A percentile compares a stretch with the other conserved stretches of the same genome.
These are phyloP conservation scores for Euura lappo DNA, from an alignment of 1,140 invertebrate species.

Conservation along the genomic window DNA sequence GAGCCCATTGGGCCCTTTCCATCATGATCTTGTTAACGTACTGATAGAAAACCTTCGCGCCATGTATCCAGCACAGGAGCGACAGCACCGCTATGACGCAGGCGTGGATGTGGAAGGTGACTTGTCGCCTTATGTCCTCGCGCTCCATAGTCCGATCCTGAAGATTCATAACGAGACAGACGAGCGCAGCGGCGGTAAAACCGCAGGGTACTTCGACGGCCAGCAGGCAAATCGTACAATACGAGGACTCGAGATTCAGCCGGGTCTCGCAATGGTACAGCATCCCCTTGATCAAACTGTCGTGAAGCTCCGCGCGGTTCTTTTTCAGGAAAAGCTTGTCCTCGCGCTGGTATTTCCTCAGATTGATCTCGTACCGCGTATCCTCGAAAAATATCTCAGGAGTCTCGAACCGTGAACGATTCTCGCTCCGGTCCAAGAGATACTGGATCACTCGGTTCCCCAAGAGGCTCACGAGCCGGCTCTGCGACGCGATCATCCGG, in stretches of 20 bases:
- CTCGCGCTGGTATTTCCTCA: constrained; percentile 45
- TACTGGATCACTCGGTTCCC: constrained; percentile 63
- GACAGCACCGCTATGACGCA: constrained; percentile 64
- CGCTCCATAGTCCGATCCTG: constrained; percentile 59
- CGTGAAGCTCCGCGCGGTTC: constrained; percentile 60
- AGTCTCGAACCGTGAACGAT: constrained; percentile 55
- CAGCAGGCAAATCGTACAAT: constrained; percentile 61
- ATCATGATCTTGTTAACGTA: constrained; percentile 64
- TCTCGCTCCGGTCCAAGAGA: constrained; percentile 62
- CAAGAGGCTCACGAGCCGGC: constrained; percentile 56
- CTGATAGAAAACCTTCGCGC: constrained; percentile 61
- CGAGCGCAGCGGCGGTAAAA: constrained; percentile 61
- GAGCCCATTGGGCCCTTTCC: constrained; percentile 63
- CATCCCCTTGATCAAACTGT: constrained; percentile 57
- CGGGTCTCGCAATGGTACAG: constrained; percentile 53
- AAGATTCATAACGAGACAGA: constrained; percentile 64
- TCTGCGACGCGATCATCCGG: constrained; percentile 57
- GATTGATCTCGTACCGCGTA: constrained; percentile 49
- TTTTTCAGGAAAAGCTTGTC: constrained; percentile 61
- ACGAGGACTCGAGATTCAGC: constrained; percentile 61
- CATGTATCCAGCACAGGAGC: constrained; percentile 65
- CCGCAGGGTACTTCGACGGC: constrained; percentile 66
- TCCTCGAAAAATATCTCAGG: constrained; percentile 63
- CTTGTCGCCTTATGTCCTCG: constrained; percentile 36
- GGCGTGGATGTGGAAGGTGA: constrained; percentile 62